These are phyloP conservation scores for Hippoglossus stenolepis DNA, from an alignment of 2,113 vertebrate species.

Conservation along the genomic window DNA sequence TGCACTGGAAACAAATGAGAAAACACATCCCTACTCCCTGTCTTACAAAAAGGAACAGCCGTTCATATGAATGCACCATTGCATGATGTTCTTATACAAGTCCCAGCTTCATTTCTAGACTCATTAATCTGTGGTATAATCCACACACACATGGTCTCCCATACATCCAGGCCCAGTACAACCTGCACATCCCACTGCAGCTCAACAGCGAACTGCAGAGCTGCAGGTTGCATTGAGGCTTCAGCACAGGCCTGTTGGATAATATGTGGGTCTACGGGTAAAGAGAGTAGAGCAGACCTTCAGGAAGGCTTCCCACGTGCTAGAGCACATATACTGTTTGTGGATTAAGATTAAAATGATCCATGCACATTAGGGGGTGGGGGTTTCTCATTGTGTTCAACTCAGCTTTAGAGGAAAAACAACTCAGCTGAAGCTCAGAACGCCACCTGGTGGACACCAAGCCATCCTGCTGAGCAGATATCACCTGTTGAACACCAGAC, in stretches of 20 bases:
- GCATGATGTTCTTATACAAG: background rate
- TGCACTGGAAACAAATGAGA: background rate
- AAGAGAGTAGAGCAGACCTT: background rate
- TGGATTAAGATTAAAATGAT: conserved; percentile 21
- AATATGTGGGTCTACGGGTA: background rate
- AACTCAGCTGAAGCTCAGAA: conserved; percentile 44
- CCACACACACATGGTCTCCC: background rate
- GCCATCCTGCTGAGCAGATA: background rate
- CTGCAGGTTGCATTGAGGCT: conserved; percentile 12
- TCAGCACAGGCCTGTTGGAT: background rate
- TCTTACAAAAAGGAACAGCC: background rate
- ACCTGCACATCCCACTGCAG: conserved; percentile 16
- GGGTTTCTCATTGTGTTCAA: conserved; percentile 44
- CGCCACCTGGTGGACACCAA: conserved; percentile 56
- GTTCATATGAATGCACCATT: background rate
- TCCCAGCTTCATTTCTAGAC: background rate
- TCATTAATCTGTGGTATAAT: background rate
- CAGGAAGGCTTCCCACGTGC: background rate
- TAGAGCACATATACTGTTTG: background rate
- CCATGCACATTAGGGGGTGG: conserved; percentile 2
- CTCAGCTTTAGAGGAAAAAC: conserved; percentile 50
- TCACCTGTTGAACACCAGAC: conserved; percentile 67
- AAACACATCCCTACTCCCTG: background rate
- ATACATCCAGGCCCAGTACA: conserved; percentile 2
- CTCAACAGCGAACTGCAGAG: conserved; percentile 17